Conservation (phyloP, 2,113 vertebrate genomes). For the Dasyurus viverrinus region DNA sequence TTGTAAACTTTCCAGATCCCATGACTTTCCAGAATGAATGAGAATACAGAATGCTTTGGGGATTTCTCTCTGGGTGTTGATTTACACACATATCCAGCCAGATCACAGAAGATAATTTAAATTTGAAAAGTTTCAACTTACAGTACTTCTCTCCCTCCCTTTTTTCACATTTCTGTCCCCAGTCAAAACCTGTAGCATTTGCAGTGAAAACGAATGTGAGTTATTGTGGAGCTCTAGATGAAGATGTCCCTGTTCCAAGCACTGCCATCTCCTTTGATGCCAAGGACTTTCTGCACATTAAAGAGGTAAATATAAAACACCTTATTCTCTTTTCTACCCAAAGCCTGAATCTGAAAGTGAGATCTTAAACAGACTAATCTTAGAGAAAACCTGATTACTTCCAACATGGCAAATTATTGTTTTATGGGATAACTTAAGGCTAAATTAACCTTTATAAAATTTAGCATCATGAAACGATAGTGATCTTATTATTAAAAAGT, state of each 20-base stretch:
- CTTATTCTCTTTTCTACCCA: constrained; percentile 27
- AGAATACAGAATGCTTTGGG: neutral
- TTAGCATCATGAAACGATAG: constrained; percentile 3
- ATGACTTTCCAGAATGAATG: neutral
- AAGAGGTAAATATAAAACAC: constrained; percentile 89
- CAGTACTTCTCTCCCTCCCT: neutral
- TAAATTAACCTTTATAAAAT: neutral
- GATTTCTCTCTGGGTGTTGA: constrained; percentile 31
- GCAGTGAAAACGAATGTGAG: constrained; percentile 97
- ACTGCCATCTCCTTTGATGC: constrained; percentile 97
- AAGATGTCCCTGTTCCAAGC: constrained; percentile 96
- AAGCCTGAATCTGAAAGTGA: neutral
- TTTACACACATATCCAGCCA: neutral
- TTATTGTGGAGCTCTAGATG: constrained; percentile 96
- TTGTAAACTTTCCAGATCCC: constrained; percentile 15
- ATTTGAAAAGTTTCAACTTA: constrained; percentile 22
- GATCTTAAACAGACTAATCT: constrained; percentile 3
- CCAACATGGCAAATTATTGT: neutral
- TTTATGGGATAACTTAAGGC: neutral
- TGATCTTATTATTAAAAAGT: neutral
- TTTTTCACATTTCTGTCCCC: constrained; percentile 60
- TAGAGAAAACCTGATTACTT: constrained; percentile 1
- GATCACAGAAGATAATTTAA: neutral
- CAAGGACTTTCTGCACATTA: constrained; percentile 99
- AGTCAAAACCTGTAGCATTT: constrained; percentile 97